Conservation (phyloP, 2,888 invertebrate genomes). For the Agonum fuliginosum region DNA sequence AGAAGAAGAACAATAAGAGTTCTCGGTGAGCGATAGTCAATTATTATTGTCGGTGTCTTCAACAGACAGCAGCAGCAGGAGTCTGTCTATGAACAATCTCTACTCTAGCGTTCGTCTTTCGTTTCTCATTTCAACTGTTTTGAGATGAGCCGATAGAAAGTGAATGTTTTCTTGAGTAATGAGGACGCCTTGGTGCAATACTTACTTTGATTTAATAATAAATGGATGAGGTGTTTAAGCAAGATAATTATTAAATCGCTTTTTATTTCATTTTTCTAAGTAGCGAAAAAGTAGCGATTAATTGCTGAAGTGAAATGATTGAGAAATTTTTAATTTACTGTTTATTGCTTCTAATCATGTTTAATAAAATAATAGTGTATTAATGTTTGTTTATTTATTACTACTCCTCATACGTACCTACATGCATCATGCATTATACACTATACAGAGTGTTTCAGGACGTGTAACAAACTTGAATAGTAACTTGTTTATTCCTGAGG, state of each 20-base stretch:
- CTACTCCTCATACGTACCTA: too few relatives aligned
- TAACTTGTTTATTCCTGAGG: too few relatives aligned
- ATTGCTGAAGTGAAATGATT: not conserved
- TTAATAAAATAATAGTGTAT: not conserved
- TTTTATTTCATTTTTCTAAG: conserved; percentile 39
- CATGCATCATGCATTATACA: too few relatives aligned
- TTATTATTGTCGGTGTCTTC: not conserved
- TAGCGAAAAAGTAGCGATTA: conserved; percentile 13
- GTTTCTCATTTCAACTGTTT: not conserved
- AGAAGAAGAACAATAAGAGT: not conserved
- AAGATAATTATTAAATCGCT: conserved; percentile 31
- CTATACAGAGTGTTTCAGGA: too few relatives aligned
- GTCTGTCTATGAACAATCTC: conserved; percentile 11
- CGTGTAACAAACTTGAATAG: too few relatives aligned
- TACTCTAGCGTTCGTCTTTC: conserved; percentile 26
- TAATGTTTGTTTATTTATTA: too few relatives aligned
- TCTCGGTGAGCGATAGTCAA: not conserved
- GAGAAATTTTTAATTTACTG: not conserved
- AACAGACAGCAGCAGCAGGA: not conserved
- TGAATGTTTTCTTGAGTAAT: conserved; percentile 51
- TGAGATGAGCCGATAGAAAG: conserved; percentile 49
- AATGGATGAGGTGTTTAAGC: conserved; percentile 31
- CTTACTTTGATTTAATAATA: conserved; percentile 47
- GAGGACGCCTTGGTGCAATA: conserved; percentile 50
- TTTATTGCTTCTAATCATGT: not conserved